Percentiles rank a stretch among this genome's conserved stretches.
These are phyloP conservation scores for Argopecten irradians DNA, from an alignment of 1,140 invertebrate species.

Conservation along the genomic window DNA sequence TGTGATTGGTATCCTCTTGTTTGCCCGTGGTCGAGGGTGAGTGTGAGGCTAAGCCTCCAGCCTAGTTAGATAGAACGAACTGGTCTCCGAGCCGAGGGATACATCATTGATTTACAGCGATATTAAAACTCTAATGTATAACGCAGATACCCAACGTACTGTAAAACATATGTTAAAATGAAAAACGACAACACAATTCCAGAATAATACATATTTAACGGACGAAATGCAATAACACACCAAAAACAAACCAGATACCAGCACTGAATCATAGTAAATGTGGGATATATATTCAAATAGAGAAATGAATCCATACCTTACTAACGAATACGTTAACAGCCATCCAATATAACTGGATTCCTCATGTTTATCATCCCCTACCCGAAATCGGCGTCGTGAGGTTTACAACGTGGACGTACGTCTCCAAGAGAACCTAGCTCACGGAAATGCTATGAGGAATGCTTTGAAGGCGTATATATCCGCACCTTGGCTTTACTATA, in stretches of 20 bases:
- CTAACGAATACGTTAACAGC: background rate
- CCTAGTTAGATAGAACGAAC: background rate
- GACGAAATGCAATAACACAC: background rate
- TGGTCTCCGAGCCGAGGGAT: background rate
- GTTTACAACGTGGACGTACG: background rate
- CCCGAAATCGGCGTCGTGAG: background rate
- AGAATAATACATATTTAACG: background rate
- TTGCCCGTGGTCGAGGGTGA: background rate
- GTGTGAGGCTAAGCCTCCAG: background rate
- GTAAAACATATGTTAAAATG: constrained; percentile 10
- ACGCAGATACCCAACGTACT: background rate
- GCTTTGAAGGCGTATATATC: constrained; percentile 5
- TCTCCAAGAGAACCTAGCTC: background rate
- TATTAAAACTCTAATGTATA: constrained; percentile 4
- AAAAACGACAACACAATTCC: background rate
- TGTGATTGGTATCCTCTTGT: background rate
- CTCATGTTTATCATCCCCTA: background rate
- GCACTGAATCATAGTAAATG: too few species aligned
- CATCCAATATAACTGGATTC: constrained; percentile 9
- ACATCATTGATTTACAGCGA: background rate
- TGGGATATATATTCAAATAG: background rate
- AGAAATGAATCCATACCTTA: background rate
- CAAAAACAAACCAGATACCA: background rate
- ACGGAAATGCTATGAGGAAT: background rate
- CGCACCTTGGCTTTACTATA: background rate